Evolutionary conservation across 64 coral and sea anemone species (phyloP), one percentile per base, ranked within the genome.

Genomic region (Montipora foliosa): DNA sequence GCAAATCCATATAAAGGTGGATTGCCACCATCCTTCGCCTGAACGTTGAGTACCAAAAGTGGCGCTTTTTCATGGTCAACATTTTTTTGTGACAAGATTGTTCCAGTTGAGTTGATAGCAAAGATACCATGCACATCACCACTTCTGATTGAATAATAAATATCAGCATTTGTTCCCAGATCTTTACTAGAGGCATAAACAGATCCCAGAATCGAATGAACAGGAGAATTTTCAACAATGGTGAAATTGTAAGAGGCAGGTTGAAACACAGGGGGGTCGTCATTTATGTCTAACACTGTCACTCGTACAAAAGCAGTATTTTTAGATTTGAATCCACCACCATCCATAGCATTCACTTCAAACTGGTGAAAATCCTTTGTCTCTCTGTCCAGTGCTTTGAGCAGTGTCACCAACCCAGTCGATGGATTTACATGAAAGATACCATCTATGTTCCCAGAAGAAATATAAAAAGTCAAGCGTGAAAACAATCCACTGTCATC

Each of bases 171-270:
- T 89, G 90, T 94, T 22, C 98, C 98, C 72, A 94, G 81, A 84
- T 99, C 98, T 94, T 96, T 94, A 25, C 98, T 99, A 71, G 77
- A 89, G 17, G 98, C 98, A 73, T 81, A 21, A 46, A 99, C 95
- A 53, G 64, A 92, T 67, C 98, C 98, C 71, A 99, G 16, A 51
- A 95, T 67, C 11, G 59, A 79, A 0, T 47, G 21, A 62, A 81
- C 51, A 74, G 88, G 47, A 17, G 89, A 91, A 71, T 99, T 96
- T 87, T 99, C 98, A 79, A 84, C 15, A 76, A 99, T 68, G 50
- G 78, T 87, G 69, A 92, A 96, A 50, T 88, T 99, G 81, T 99
- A 96, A n/a, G 75, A 57, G 5, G 67, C 37, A 4, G 96, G 79
- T 72, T 74, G 10, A 77, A 99, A 99, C 12, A 92, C 74, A 50